These are phyloP conservation scores for Caenorhabditis zanzibari DNA, from an alignment of 2,888 invertebrate species.

Conservation along the genomic window DNA sequence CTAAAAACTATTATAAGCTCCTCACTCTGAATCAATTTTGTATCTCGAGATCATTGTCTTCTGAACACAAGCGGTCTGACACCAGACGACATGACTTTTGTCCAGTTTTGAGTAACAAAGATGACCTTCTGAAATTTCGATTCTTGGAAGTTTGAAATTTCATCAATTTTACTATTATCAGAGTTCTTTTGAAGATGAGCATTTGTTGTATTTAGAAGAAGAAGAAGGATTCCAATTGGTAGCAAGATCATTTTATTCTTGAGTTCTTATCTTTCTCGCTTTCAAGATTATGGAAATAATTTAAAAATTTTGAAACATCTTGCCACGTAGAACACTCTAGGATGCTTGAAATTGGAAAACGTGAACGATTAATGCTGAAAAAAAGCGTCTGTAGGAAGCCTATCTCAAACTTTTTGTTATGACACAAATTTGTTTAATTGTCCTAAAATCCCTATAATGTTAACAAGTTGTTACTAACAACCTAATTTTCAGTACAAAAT, in stretches of 20 bases:
- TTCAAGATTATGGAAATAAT: neutral
- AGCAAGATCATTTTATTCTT: neutral
- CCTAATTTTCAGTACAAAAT: too few relatives aligned
- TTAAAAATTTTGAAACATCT: neutral
- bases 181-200: neutral
- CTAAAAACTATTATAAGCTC: too few relatives aligned
- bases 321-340: neutral
- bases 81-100: constrained; percentile 27
- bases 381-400: too few relatives aligned
- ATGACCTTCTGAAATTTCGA: constrained; percentile 1
- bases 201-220: neutral
- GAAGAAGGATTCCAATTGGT: neutral
- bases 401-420: too few relatives aligned
- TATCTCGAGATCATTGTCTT: constrained; percentile 33
- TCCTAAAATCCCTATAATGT: too few relatives aligned
- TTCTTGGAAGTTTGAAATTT: too few relatives aligned
- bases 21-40: constrained; percentile 22
- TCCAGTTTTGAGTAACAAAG: constrained; percentile 32
- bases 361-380: too few relatives aligned
- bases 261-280: neutral
- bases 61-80: constrained; percentile 27
- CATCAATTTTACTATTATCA: neutral
- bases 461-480: too few relatives aligned
- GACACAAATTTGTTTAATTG: too few relatives aligned
- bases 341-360: too few relatives aligned